A percentile compares a stretch with the other conserved stretches of the same genome.
These are phyloP conservation scores for Sminthurides aquaticus DNA, from an alignment of 2,888 invertebrate species.

Conservation along the genomic window DNA sequence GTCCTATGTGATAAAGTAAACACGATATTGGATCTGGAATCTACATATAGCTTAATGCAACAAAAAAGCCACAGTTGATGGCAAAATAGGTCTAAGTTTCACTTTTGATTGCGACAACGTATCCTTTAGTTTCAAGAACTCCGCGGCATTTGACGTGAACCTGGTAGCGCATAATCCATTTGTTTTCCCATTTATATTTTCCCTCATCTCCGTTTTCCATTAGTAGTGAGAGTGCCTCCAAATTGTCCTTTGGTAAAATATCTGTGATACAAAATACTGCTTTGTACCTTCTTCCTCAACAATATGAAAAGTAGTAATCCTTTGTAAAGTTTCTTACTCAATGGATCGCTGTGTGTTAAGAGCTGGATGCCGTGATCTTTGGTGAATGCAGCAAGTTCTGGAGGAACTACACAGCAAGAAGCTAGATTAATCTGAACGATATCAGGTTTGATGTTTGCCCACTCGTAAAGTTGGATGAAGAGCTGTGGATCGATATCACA, in stretches of 20 bases:
- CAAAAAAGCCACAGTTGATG: too few species aligned
- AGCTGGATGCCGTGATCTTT: constrained; percentile 84
- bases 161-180: constrained; percentile 79
- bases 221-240: constrained; percentile 33
- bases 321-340: constrained; percentile 54
- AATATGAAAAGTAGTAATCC: neutral
- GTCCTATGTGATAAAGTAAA: too few species aligned
- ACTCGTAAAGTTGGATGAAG: constrained; percentile 66
- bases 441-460: constrained; percentile 70
- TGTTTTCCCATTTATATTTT: constrained; percentile 50
- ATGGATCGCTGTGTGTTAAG: constrained; percentile 90
- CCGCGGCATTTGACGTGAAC: constrained; percentile 86
- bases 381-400: constrained; percentile 79
- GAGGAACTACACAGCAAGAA: constrained; percentile 89
- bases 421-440: constrained; percentile 89
- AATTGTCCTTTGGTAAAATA: constrained; percentile 40
- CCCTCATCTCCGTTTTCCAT: constrained; percentile 47
- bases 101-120: constrained; percentile 51
- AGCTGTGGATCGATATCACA: constrained; percentile 80
- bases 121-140: constrained; percentile 83
- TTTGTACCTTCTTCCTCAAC: neutral
- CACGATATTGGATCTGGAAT: too few species aligned
- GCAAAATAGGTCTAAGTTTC: too few species aligned
- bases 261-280: constrained; percentile 21
- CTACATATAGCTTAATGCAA: too few species aligned